A percentile compares a stretch with the other conserved stretches of the same genome.
These are phyloP conservation scores for Meteorus cinctellus DNA, from an alignment of 2,888 invertebrate species.

Conservation along the genomic window DNA sequence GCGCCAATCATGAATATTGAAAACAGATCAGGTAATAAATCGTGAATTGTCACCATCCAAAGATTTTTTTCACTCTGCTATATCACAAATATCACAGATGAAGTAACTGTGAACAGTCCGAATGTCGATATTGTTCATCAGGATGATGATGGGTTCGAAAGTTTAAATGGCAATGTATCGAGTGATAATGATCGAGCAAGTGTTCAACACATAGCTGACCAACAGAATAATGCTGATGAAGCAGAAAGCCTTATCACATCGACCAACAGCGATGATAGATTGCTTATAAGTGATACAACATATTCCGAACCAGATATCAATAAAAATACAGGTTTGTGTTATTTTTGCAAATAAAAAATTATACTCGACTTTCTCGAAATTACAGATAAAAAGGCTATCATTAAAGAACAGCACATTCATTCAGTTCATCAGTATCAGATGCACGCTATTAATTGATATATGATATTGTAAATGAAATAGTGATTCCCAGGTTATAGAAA, in stretches of 20 bases:
- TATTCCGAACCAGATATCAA: neutral
- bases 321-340: constrained; percentile 52
- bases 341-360: neutral
- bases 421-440: neutral
- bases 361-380: neutral
- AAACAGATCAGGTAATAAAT: constrained; percentile 9
- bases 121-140: constrained; percentile 64
- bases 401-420: neutral
- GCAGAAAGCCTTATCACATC: neutral
- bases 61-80: neutral
- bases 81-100: constrained; percentile 45
- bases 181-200: constrained; percentile 78
- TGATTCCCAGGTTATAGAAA: neutral
- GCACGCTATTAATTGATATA: neutral
- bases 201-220: constrained; percentile 40
- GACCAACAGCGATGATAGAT: constrained; percentile 40
- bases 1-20: too few species aligned
- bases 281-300: constrained; percentile 4
- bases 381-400: too few species aligned
- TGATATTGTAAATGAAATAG: neutral
- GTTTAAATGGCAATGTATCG: constrained; percentile 87
- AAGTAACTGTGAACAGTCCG: constrained; percentile 56
- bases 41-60: neutral
- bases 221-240: constrained; percentile 21
- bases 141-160: constrained; percentile 90